Evolutionary conservation across 2,888 invertebrate genomes (phyloP).

Genomic region (Troides aeacus): DNA sequence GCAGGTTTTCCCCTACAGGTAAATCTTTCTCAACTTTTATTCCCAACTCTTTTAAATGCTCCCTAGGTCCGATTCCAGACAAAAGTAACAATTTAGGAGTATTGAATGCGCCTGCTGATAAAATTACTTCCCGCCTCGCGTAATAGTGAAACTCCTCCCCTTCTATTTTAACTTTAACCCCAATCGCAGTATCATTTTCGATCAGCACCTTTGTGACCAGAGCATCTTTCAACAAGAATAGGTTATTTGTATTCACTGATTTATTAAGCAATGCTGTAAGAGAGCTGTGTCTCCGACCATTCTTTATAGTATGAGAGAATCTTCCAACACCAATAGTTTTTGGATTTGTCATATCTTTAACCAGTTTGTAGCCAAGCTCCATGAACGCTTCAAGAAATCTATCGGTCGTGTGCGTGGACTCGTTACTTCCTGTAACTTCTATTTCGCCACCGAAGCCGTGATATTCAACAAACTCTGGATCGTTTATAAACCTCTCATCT

Average conservation of each 20-base stretch:
- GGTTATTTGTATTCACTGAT: slow-evolving; percentile 41
- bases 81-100: slow-evolving; percentile 60
- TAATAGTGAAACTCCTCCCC: slow-evolving; percentile 43
- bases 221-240: slow-evolving; percentile 53
- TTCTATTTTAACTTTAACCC: slow-evolving; percentile 45
- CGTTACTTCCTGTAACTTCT: slow-evolving; percentile 51
- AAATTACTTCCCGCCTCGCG: slow-evolving; percentile 54
- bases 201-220: slow-evolving; percentile 53
- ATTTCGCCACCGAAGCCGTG: slow-evolving; percentile 60
- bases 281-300: slow-evolving; percentile 56
- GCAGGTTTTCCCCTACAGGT: slow-evolving; percentile 63
- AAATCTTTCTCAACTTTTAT: slow-evolving; percentile 51
- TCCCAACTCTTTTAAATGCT: slow-evolving; percentile 45
- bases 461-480: slow-evolving; percentile 49
- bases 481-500: slow-evolving; percentile 52
- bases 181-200: slow-evolving; percentile 47
- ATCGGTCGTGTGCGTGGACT: slow-evolving; percentile 42
- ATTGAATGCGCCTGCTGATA: slow-evolving; percentile 65
- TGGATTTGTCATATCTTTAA: slow-evolving; percentile 66
- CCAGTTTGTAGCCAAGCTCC: slow-evolving; percentile 55
- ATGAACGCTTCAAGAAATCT: slow-evolving; percentile 53
- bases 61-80: slow-evolving; percentile 61
- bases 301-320: slow-evolving; percentile 61
- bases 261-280: slow-evolving; percentile 56
- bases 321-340: slow-evolving; percentile 56